Evolutionary conservation across 2,113 vertebrate species (phyloP).

Genomic region (Rattus rattus): DNA sequence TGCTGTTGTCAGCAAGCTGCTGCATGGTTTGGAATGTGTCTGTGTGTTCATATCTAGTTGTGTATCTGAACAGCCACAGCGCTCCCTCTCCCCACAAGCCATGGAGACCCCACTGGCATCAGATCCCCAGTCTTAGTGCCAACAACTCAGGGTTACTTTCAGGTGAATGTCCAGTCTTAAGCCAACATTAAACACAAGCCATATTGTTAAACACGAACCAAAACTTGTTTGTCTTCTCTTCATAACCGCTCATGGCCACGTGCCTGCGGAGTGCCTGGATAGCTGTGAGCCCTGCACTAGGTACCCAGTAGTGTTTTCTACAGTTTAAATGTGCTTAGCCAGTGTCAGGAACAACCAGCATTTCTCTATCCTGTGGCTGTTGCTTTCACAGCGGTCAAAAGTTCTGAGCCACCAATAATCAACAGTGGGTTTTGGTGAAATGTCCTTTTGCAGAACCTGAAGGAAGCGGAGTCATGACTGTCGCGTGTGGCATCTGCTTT

Average conservation of each 20-base stretch:
- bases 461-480: background rate
- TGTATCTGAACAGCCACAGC: background rate
- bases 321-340: background rate
- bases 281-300: conserved; percentile 1
- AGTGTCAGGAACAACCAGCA: background rate
- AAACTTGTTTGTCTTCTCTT: background rate
- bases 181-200: background rate
- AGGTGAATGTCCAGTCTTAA: conserved; percentile 46
- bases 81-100: background rate
- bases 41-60: background rate
- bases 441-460: background rate
- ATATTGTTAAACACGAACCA: background rate
- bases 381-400: background rate
- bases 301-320: background rate
- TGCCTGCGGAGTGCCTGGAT: background rate
- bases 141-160: background rate
- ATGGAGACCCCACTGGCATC: background rate
- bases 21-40: background rate
- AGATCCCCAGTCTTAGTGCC: background rate
- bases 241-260: background rate
- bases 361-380: background rate
- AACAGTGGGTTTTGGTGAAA: background rate
- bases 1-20: background rate
- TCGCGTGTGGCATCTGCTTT: background rate
- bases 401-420: background rate